These are phyloP conservation scores for Callitettix versicolor DNA, from an alignment of 1,140 invertebrate species.

Conservation along the genomic window DNA sequence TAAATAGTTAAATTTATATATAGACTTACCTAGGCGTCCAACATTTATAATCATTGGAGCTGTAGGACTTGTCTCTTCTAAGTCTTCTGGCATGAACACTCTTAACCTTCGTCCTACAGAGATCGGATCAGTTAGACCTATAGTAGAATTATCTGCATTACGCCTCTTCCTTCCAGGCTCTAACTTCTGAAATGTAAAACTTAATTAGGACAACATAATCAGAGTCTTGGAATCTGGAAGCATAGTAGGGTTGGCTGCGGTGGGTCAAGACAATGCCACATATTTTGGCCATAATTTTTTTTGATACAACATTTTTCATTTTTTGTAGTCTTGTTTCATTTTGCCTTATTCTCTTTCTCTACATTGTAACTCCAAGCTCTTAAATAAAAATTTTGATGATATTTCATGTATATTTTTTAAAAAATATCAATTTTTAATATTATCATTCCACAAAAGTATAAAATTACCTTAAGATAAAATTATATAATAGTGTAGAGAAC, in stretches of 20 bases:
- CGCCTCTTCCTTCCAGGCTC: slow-evolving; percentile 47
- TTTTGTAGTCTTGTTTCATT: not conserved
- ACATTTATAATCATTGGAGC: slow-evolving; percentile 20
- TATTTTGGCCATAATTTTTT: not conserved
- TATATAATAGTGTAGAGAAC: too few relatives aligned
- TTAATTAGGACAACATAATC: slow-evolving; percentile 9
- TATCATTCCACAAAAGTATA: too few relatives aligned
- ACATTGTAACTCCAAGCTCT: too few relatives aligned
- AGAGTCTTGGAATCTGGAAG: not conserved
- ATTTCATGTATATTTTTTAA: too few relatives aligned
- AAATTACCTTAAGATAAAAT: too few relatives aligned
- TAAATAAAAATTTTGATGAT: too few relatives aligned
- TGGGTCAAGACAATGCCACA: not conserved
- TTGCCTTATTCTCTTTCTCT: too few relatives aligned
- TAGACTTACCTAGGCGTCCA: not conserved
- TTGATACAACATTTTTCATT: not conserved
- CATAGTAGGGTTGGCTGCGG: not conserved
- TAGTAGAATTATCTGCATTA: slow-evolving; percentile 23
- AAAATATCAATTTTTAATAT: too few relatives aligned
- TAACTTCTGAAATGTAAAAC: slow-evolving; percentile 40
- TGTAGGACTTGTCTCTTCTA: slow-evolving; percentile 17
- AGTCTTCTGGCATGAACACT: slow-evolving; percentile 30
- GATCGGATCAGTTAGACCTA: slow-evolving; percentile 16
- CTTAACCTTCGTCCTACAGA: slow-evolving; percentile 26
- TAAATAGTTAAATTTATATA: not conserved